Evolutionary conservation across 2,888 invertebrate genomes (phyloP), one percentile per base, ranked within the genome.

Genomic region (Prosapia bicincta): DNA sequence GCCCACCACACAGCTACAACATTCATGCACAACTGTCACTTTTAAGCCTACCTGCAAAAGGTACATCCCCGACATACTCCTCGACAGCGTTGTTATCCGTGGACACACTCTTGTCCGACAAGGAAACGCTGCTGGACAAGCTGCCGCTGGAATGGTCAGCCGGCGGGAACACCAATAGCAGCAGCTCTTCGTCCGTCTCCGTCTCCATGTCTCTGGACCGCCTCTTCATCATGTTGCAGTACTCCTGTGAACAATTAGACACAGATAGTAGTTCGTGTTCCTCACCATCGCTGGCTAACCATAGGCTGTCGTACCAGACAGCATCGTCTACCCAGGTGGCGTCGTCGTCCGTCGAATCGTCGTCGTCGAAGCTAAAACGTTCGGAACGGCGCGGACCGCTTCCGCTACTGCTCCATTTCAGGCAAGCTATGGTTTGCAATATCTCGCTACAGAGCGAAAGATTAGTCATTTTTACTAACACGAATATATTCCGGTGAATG

Each of bases 201-300:
- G 95, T 95, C 85, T 94, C 94, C 88, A 93, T 94, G 86, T 94
- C 94, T 79, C 92, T 90, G 9, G 95, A 95, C 80, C 92, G 89
- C 81, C 95, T 86, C 85, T 95, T 95, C 81, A 80, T 79, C 74
- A 81, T 76, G 78, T 80, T 81, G 77, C 79, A 79, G 87, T 94
- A 94, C 84, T 94, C 93, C 92, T 93, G 88, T 79, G 80, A 81
- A 74, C 75, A 75, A 75, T 43, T 68, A 67, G 66, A 66, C n/a
- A 54, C 20, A 66, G 28, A 69, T 54, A 26, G 30, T 23, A 67
- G 66, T 54, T 71, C 67, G 25, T 26, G 71, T 74, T 70, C 69
- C 69, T 71, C 71, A 71, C 32, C 68, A 54, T 70, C 75, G 71
- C 67, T 69, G 71, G 68, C 76, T 13, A 69, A 71, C 74, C 78